Evolutionary conservation across 2,888 invertebrate genomes (phyloP), one percentile per base, ranked within the genome.

Genomic region (Notodonta dromedarius): DNA sequence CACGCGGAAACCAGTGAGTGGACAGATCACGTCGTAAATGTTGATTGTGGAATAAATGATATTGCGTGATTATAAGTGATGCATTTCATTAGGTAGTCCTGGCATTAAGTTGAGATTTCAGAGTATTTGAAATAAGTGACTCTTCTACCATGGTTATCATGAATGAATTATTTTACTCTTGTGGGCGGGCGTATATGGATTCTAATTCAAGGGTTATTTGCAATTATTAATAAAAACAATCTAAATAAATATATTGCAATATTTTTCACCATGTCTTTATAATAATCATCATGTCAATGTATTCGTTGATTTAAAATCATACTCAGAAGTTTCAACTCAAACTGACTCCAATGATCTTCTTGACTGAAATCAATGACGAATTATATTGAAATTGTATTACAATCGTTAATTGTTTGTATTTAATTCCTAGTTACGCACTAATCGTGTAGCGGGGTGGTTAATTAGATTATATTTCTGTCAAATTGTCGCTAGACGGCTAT

Each of bases 1-100:
- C 66, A 67, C 84, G n/a, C 83, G 87, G 44, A 93, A 91, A 73
- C 84, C 85, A 5, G 63, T 80, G 13, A 84, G 78, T 61, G 87
- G 87, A 48, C 90, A 86, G 69, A 69, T 79, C 24, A 80, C 84
- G 8, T 83, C 84, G 40, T 89, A 82, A 83, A 62, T 24, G n/a
- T 54, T n/a, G 54, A 54, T 54, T 39, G 13, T 32, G 53, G 48
- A 13, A 58, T 40, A 56, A 60, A 55, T 6, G 7, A 14, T 51
- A 40, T 50, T 50, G 55, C 59, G 60, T 65, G 59, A 65, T 59
- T 65, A 61, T 62, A 54, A 63, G 59, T 57, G 55, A 56, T 12
- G 56, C 44, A 24, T 44, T 44, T 56, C 12, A 44, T 56, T 56
- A 0, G 7, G 44, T 8, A 32, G 11, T 56, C n/a, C 8, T 35